A percentile compares a stretch with the other conserved stretches of the same genome.
These are phyloP conservation scores for Pristionchus fissidentatus DNA, from an alignment of 2,888 invertebrate species.

Conservation along the genomic window DNA sequence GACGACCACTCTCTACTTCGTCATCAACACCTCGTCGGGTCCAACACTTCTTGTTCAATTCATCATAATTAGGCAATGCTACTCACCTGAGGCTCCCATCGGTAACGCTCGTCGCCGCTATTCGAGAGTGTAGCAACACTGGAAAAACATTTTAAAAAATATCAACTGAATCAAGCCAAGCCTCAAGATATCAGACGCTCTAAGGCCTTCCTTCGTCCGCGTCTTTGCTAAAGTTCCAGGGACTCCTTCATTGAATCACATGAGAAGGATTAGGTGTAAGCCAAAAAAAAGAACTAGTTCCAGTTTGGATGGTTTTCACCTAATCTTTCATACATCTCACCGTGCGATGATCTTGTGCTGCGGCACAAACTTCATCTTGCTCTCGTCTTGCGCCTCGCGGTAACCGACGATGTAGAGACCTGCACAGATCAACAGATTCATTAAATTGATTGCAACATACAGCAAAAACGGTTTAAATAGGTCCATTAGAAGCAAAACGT, in stretches of 20 bases:
- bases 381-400: constrained; percentile 63
- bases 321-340: too few species aligned
- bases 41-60: background rate
- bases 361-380: constrained; percentile 66
- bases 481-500: background rate
- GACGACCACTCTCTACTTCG: too few species aligned
- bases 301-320: too few species aligned
- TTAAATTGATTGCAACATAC: background rate
- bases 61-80: background rate
- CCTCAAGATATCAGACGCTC: too few species aligned
- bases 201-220: background rate
- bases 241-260: background rate
- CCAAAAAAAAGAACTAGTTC: background rate
- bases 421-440: background rate
- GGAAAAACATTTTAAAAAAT: background rate
- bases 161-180: background rate
- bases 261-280: too few species aligned
- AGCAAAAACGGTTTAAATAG: background rate
- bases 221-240: background rate
- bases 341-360: constrained; percentile 60
- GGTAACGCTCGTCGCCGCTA: constrained; percentile 60
- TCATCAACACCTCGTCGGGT: too few species aligned
- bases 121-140: constrained; percentile 67
- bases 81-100: constrained; percentile 52
- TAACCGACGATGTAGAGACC: constrained; percentile 71